Percentiles rank a stretch among this genome's conserved stretches.
Evolutionary conservation across 2,888 invertebrate genomes (phyloP).

Genomic region (Drosophila engyochracea): DNA sequence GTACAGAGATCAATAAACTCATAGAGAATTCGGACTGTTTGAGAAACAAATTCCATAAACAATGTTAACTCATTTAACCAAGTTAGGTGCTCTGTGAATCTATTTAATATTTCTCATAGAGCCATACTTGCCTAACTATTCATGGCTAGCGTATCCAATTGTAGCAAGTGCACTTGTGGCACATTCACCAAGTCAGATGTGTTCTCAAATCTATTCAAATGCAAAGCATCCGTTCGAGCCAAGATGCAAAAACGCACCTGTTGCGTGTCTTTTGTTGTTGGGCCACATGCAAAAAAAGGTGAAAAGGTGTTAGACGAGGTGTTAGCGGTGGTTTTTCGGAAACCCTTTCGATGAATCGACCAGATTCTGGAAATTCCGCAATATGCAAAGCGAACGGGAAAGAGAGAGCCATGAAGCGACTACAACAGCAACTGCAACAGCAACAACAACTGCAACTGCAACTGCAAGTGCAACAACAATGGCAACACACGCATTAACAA

Average conservation of each 20-base stretch:
- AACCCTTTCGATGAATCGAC: constrained; percentile 74
- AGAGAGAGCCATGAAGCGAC: constrained; percentile 7
- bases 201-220: constrained; percentile 16
- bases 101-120: neutral
- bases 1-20: too few relatives aligned
- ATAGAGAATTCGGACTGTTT: neutral
- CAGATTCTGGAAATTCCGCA: constrained; percentile 79
- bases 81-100: neutral
- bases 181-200: constrained; percentile 2
- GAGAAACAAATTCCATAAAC: neutral
- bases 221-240: constrained; percentile 22
- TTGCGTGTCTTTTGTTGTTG: constrained; percentile 31
- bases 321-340: constrained; percentile 18
- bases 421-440: neutral
- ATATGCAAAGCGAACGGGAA: constrained; percentile 38
- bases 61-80: neutral
- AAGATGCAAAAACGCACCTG: constrained; percentile 40
- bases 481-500: constrained; percentile 68
- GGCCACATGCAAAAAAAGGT: constrained; percentile 40
- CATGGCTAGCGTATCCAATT: constrained; percentile 30
- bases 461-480: constrained; percentile 31
- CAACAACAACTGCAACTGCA: constrained; percentile 21
- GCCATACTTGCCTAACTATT: neutral
- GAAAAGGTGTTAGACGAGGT: constrained; percentile 42
- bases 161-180: constrained; percentile 2